These are phyloP conservation scores for Cistogaster globosa DNA, from an alignment of 2,888 invertebrate genomes.

Conservation along the genomic window DNA sequence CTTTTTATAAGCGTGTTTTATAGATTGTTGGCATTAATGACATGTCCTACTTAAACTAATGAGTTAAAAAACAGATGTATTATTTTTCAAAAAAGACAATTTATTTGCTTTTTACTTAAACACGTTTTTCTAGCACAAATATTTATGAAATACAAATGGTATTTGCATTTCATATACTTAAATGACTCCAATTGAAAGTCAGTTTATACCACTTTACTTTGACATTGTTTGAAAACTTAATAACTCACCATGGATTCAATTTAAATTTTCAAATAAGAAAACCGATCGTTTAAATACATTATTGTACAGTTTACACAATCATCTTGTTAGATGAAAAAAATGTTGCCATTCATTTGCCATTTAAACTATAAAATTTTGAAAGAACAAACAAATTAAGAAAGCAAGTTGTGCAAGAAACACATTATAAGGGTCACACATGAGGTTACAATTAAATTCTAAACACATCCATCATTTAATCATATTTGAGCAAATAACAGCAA, in stretches of 20 bases:
- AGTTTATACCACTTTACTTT: no score
- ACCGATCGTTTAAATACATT: not conserved
- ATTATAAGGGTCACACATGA: conserved; percentile 79
- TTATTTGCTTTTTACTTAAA: no score
- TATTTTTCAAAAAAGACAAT: no score
- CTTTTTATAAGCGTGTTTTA: no score
- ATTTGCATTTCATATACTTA: no score
- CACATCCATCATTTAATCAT: conserved; percentile 81
- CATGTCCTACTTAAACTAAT: no score
- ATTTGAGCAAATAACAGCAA: conserved; percentile 9
- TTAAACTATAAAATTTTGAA: not conserved
- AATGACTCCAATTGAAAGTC: not conserved
- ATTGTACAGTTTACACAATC: not conserved
- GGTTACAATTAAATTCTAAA: conserved; percentile 79
- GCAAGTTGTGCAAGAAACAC: conserved; percentile 26
- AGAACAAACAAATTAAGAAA: not conserved
- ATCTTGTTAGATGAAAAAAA: not conserved
- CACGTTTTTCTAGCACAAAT: no score
- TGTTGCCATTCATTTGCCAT: conserved; percentile 8
- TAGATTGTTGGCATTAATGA: no score
- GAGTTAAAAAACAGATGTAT: no score
- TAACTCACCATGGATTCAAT: not conserved
- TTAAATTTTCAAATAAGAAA: conserved; percentile 11
- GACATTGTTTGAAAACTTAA: no score
- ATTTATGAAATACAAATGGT: no score